Percentiles rank a stretch among this genome's conserved stretches.
Conservation (phyloP, 2,113 vertebrate genomes). For the Burhinus oedicnemus region DNA sequence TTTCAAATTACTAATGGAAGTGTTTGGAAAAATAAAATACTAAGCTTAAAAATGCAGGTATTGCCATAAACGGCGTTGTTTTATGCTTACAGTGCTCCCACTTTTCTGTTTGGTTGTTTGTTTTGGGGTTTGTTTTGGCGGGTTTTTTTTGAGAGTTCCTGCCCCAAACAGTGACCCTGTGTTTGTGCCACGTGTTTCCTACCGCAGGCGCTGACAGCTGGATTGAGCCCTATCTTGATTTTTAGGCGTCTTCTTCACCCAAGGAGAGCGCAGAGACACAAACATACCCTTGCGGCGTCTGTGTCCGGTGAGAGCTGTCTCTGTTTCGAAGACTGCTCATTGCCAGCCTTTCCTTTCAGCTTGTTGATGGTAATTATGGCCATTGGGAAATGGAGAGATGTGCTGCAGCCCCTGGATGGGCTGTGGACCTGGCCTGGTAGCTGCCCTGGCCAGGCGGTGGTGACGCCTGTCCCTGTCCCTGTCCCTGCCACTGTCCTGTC, state of each 20-base stretch:
- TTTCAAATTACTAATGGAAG: background rate
- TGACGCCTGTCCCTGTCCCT: background rate
- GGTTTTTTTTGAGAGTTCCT: background rate
- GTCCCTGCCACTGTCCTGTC: background rate
- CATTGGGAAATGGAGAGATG: background rate
- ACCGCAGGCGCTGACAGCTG: background rate
- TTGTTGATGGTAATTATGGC: background rate
- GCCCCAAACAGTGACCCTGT: rapidly evolving
- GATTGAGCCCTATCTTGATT: rapidly evolving
- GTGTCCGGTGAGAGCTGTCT: background rate
- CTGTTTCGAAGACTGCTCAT: too few species aligned
- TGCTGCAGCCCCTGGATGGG: too few species aligned
- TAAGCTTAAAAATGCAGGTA: too few species aligned
- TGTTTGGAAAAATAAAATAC: rapidly evolving
- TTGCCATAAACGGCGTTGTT: rapidly evolving
- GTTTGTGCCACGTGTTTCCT: background rate
- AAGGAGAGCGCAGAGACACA: rapidly evolving
- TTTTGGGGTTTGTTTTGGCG: background rate
- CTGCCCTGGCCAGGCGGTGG: background rate
- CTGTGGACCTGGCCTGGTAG: background rate
- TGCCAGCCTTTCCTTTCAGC: background rate
- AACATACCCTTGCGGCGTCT: rapidly evolving
- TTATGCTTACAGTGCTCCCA: rapidly evolving
- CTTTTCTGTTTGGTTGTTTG: rapidly evolving
- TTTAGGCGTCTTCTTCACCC: rapidly evolving